A percentile compares a stretch with the other conserved stretches of the same genome.
Conservation (phyloP, 2,113 vertebrate species). For the Procavia capensis region DNA sequence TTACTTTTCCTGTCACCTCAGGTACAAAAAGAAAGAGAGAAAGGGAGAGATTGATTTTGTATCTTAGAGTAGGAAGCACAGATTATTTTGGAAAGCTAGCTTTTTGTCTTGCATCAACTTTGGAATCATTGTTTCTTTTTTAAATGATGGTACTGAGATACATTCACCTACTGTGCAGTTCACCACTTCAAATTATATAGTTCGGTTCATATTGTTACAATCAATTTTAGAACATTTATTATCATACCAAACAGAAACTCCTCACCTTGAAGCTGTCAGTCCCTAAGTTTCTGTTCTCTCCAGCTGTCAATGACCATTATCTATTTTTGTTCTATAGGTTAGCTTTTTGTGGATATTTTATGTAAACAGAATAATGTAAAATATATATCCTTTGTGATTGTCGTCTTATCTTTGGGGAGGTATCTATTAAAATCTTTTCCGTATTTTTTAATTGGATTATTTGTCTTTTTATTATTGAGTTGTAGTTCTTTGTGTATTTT, state of each 20-base stretch:
- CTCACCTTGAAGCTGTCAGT: not conserved
- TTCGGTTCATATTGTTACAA: not conserved
- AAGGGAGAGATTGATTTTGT: not conserved
- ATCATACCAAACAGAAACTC: not conserved
- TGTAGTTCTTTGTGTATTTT: not conserved
- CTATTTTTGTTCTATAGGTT: not conserved
- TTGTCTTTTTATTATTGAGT: slow-evolving; percentile 33
- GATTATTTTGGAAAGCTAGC: not conserved
- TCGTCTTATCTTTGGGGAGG: not conserved
- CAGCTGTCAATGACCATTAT: not conserved
- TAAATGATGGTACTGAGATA: not conserved
- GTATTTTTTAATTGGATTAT: not conserved
- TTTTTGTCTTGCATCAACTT: slow-evolving; percentile 31
- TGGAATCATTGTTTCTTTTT: slow-evolving; percentile 22
- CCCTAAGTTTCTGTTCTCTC: not conserved
- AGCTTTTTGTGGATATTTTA: not conserved
- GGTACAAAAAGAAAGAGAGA: not conserved
- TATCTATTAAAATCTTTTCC: not conserved
- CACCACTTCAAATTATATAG: slow-evolving; percentile 26
- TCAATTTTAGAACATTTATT: slow-evolving; percentile 30
- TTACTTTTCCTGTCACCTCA: slow-evolving; percentile 10
- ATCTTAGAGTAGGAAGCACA: not conserved
- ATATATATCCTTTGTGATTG: not conserved
- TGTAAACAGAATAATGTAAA: not conserved
- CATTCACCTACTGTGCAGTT: not conserved